Conservation (phyloP, 2,797 vertebrate genomes). For the Glossophaga mutica region DNA sequence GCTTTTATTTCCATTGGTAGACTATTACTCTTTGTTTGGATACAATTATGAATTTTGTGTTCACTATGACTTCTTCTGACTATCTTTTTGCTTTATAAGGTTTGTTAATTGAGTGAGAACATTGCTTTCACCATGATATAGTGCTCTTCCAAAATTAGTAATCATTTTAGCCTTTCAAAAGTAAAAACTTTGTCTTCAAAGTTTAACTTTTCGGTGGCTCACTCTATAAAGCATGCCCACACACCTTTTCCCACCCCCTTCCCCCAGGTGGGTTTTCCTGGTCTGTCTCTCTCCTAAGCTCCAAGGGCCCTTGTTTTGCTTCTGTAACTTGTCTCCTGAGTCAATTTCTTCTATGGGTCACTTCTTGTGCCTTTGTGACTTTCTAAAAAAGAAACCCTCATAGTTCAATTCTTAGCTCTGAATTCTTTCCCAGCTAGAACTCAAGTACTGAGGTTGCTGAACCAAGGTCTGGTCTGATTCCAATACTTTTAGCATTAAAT, state of each 20-base stretch:
- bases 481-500: slow-evolving; percentile 16
- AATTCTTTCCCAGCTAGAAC: neutral
- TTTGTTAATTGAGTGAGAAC: slow-evolving; percentile 21
- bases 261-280: neutral
- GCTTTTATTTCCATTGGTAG: neutral
- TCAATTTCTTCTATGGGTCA: neutral
- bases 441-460: neutral
- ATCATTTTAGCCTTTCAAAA: neutral
- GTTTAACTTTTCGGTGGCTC: neutral
- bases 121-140: neutral
- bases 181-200: slow-evolving; percentile 4
- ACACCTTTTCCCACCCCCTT: neutral
- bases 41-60: neutral
- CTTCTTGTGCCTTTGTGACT: neutral
- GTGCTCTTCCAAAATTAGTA: neutral
- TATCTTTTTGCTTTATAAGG: neutral
- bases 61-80: neutral
- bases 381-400: neutral
- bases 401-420: neutral
- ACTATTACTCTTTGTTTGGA: neutral
- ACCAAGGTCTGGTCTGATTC: neutral
- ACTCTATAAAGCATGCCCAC: neutral
- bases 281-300: neutral
- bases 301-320: neutral
- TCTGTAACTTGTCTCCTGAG: neutral